Base-by-base conservation (phyloP, 2,888 invertebrate species). In the Polyploca ridens region DNA sequence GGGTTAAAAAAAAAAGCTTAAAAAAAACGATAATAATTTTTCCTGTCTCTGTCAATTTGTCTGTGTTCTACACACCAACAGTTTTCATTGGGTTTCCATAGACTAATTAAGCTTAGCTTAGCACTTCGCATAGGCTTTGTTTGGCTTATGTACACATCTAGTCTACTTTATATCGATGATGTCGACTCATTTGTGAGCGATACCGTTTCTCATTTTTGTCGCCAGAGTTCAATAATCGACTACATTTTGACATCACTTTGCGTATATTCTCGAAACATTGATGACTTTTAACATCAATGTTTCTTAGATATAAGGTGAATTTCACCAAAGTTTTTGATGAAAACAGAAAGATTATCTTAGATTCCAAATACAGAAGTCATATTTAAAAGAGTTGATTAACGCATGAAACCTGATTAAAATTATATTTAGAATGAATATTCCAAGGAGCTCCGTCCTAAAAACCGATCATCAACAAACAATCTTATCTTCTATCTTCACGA, bases 131-230 rank as follows among this genome's bases (percentile, higher is more conserved):
- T 27, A 27, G 27, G 27, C 27, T 27, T 38, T 38, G 3, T 38
- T 10, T 3, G n/a, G 3, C 14, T 16, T 16, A 16, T 49, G 2
- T 16, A 6, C 7, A 6, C 54, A 54, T 54, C 54, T 54, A 54
- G 54, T 19, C 19, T 19, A 16, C 19, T 54, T 19, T 54, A 54
- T 19, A 54, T 54, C 54, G 10, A 19, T 54, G 54, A n/a, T 19
- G 69, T 81, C 77, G 84, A 78, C 89, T 93, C 91, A 91, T 92
- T 93, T 90, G 85, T 82, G 84, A 71, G 72, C 75, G 75, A 78
- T 79, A 79, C 79, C 85, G 84, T 89, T 85, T 84, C 79, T 89
- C 90, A 90, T 89, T 89, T 87, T 85, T 76, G 75, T 75, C 67
- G 69, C 69, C 41, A 61, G 61, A 76, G 78, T 74, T 79, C 77